phyloP scores from a whole-genome alignment of 1,140 invertebrate species.

The Papilio glaucus region DNA sequence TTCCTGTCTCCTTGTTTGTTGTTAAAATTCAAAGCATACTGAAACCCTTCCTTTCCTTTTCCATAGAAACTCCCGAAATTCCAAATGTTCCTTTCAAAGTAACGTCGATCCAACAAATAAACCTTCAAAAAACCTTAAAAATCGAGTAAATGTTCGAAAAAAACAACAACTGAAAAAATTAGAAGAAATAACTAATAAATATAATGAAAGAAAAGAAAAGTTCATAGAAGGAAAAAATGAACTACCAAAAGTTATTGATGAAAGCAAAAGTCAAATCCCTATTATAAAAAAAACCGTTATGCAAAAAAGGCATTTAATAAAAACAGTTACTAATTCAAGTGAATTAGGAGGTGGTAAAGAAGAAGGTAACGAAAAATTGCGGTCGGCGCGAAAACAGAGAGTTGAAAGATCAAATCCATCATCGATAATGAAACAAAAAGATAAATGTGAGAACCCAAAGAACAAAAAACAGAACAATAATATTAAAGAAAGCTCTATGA shows the following conservation, averaged over 20 bases:
- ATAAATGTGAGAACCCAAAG: conserved; percentile 50
- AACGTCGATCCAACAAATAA: conserved; percentile 58
- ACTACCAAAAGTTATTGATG: conserved; percentile 39
- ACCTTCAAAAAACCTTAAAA: conserved; percentile 52
- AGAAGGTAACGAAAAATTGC: conserved; percentile 20
- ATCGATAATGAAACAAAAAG: conserved; percentile 37
- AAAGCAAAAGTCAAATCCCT: conserved; percentile 55
- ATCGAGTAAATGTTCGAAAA: conserved; percentile 61
- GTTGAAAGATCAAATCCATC: conserved; percentile 24
- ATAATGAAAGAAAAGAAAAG: conserved; percentile 61
- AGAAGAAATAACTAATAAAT: conserved; percentile 68
- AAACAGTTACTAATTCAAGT: conserved; percentile 12
- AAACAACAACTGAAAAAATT: conserved; percentile 69
- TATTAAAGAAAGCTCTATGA: conserved; percentile 68
- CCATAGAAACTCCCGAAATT: conserved; percentile 68
- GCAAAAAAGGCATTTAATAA: neutral
- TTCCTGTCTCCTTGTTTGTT: conserved; percentile 82
- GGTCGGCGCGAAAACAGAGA: neutral
- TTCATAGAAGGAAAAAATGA: conserved; percentile 44
- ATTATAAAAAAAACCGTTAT: conserved; percentile 35
- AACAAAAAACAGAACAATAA: conserved; percentile 44
- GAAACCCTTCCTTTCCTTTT: conserved; percentile 76
- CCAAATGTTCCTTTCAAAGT: conserved; percentile 54
- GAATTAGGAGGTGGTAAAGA: conserved; percentile 17
- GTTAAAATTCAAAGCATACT: conserved; percentile 40